A percentile compares a stretch with the other conserved stretches of the same genome.
phyloP scores from a whole-genome alignment of 2,797 vertebrate species.

The Capromys pilorides region DNA sequence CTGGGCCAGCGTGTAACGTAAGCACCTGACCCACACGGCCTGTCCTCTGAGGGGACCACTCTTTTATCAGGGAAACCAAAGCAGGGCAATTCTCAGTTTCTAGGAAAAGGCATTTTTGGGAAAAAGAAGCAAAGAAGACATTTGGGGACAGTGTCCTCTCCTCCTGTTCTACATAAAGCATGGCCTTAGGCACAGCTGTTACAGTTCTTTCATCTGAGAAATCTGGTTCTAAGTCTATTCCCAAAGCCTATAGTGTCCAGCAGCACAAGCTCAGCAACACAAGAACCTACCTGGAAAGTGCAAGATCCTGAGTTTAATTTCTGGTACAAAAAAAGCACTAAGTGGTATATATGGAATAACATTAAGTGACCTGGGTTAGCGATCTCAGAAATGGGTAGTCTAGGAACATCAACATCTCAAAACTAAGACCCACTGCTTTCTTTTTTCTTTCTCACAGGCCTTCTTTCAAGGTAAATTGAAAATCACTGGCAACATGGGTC shows the following conservation, averaged over 20 bases:
- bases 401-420: conserved; percentile 26
- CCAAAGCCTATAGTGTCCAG: conserved; percentile 14
- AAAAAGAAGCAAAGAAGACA: neutral
- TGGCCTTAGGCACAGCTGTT: conserved; percentile 5
- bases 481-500: conserved; percentile 93
- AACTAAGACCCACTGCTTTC: neutral
- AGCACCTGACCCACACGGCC: neutral
- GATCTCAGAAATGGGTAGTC: neutral
- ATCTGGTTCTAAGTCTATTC: conserved; percentile 26
- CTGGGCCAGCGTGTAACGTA: conserved; percentile 13
- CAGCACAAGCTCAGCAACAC: too few relatives aligned
- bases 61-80: neutral
- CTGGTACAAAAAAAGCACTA: too few relatives aligned
- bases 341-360: conserved; percentile 10
- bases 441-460: conserved; percentile 87
- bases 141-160: neutral
- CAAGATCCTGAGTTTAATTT: too few relatives aligned
- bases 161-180: neutral
- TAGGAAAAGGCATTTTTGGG: neutral
- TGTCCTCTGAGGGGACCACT: neutral
- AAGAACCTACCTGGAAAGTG: too few relatives aligned
- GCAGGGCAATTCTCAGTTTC: neutral
- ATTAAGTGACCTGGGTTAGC: conserved; percentile 41
- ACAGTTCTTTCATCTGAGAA: neutral
- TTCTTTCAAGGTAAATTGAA: conserved; percentile 97